Base-by-base conservation (phyloP, 2,113 vertebrate species). In the Passer domesticus region DNA sequence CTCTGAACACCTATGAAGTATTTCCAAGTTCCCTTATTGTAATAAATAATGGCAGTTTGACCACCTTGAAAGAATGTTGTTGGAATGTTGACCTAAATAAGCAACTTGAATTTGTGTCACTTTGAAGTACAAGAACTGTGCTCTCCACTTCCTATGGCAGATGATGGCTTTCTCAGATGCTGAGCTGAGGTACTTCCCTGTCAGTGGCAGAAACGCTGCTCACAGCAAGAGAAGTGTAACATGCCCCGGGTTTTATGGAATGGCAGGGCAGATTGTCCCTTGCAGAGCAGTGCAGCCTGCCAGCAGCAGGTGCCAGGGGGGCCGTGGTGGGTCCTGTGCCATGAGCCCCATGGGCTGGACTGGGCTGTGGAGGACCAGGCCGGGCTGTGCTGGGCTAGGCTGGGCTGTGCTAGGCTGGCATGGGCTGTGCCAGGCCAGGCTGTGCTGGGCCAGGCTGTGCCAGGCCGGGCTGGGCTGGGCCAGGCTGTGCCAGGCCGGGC, bases 241-340 rank as follows among this genome's bases (percentile, higher is more conserved):
- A 43, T 18, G 2, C 3, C 8, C 10, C 10, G 2, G 20, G 13
- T n/a, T 70, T 53, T 63, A 41, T n/a, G 22, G 6, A 25, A 2
- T 20, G 41, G 6, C 13, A 20, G 11, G 6, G 16, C 37, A 7
- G 7, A 12, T 5, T 66, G 31, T n/a, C 37, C 39, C 6, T 21
- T 47, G 73, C 46, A 27, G 30, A 21, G 46, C 27, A 33, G 24
- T 28, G 60, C 33, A 24, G 11, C 5, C 33, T 43, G 30, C 3
- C n/a, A 43, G 70, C 53, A 43, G 79, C 6, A 21, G 44, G 44
- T 20, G 9, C 23, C 30, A 41, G 47, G 35, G 22, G 0, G 2
- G n/a, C 28, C 1, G 0, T 2, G 25, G 6, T 30, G 5, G 2
- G n/a, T 87, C 10, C 43, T 22, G n/a, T 28, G 30, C 7, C 0